Evolutionary conservation across 2,797 vertebrate genomes (phyloP).

Genomic region (Gallinago nigripennis): DNA sequence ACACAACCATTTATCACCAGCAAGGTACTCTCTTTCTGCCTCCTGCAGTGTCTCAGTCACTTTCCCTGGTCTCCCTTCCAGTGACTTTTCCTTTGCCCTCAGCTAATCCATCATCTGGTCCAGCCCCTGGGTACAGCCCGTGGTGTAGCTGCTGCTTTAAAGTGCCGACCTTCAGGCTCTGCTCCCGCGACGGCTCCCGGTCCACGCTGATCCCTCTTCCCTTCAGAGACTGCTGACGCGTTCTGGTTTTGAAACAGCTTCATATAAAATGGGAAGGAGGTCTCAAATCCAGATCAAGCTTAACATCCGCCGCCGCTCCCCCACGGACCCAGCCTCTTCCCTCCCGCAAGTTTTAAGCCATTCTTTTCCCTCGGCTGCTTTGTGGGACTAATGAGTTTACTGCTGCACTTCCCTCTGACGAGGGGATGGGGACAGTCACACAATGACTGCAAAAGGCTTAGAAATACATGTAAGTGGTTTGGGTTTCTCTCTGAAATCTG

Average conservation of each 20-base stretch:
- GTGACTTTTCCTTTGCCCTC: slow-evolving; percentile 5
- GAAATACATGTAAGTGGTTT: slow-evolving; percentile 38
- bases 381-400: slow-evolving; percentile 53
- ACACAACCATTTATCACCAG: neutral
- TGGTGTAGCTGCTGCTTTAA: neutral
- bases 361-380: slow-evolving; percentile 40
- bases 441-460: slow-evolving; percentile 32
- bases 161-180: neutral
- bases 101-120: slow-evolving; percentile 7
- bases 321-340: neutral
- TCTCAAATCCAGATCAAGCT: slow-evolving; percentile 57
- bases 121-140: neutral
- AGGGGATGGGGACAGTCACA: neutral
- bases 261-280: slow-evolving; percentile 30
- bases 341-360: slow-evolving; percentile 28
- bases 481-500: slow-evolving; percentile 49
- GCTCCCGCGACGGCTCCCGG: accelerated
- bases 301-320: neutral
- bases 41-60: slow-evolving; percentile 22
- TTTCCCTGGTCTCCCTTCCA: neutral
- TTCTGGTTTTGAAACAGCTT: slow-evolving; percentile 30
- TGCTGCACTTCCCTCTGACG: neutral
- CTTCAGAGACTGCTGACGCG: neutral
- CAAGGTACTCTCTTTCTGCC: neutral
- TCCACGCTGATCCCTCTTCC: neutral